These are phyloP conservation scores for Onychomys leucogaster DNA, from an alignment of 2,797 vertebrate species.

Conservation along the genomic window DNA sequence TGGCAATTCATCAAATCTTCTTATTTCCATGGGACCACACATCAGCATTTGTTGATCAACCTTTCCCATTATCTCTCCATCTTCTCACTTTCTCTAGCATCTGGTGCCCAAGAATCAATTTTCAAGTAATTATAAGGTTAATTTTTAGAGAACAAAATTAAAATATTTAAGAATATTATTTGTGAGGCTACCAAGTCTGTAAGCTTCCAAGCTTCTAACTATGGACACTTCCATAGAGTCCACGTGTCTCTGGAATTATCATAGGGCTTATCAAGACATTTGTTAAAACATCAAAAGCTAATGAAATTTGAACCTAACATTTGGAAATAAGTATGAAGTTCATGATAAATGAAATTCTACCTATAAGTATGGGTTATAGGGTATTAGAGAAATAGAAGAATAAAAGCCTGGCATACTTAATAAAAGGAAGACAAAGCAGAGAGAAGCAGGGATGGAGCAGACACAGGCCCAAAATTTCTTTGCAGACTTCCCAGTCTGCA, in stretches of 20 bases:
- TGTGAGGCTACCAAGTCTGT: neutral
- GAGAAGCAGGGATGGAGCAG: neutral
- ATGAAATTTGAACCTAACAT: neutral
- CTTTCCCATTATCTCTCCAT: neutral
- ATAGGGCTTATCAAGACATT: neutral
- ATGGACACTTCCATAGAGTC: neutral
- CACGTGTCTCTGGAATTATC: neutral
- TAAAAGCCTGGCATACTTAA: neutral
- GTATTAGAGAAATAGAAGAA: neutral
- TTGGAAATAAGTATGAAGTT: neutral
- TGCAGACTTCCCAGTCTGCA: neutral
- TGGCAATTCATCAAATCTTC: neutral
- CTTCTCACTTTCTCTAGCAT: neutral
- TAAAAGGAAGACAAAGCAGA: neutral
- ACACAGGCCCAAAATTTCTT: neutral
- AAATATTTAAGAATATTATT: neutral
- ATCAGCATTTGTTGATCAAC: neutral
- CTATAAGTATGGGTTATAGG: rapidly evolving
- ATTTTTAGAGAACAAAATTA: neutral
- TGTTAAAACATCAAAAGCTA: neutral
- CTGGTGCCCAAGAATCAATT: neutral
- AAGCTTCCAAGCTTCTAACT: neutral
- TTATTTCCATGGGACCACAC: neutral
- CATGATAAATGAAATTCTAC: neutral
- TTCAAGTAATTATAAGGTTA: neutral